Evolutionary conservation across 2,113 vertebrate genomes (phyloP).

Genomic region (Pseudorectes ferrugineus): DNA sequence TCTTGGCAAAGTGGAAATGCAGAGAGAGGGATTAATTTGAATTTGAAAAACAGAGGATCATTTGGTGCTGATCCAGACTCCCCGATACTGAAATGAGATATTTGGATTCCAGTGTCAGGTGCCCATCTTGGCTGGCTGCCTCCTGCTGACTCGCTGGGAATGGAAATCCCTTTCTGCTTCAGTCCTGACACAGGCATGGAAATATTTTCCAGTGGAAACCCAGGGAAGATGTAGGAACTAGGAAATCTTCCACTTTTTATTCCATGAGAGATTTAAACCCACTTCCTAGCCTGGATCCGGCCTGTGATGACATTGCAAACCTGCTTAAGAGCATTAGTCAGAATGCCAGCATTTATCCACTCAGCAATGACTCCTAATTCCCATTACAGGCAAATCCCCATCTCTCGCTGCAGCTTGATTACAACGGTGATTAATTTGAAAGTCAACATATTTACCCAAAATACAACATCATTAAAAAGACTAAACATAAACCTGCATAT

Average conservation of each 20-base stretch:
- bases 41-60: background rate
- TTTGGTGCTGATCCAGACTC: background rate
- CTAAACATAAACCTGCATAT: conserved; percentile 41
- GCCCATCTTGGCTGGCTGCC: background rate
- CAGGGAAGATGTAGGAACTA: background rate
- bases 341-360: conserved; percentile 42
- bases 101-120: background rate
- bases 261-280: background rate
- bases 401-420: conserved; percentile 40
- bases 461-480: conserved; percentile 57
- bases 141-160: background rate
- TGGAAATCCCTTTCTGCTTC: background rate
- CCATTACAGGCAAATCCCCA: conserved; percentile 38
- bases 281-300: background rate
- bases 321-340: conserved; percentile 36
- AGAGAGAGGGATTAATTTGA: background rate
- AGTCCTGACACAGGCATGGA: background rate
- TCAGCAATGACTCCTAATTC: conserved; percentile 53
- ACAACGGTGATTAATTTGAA: conserved; percentile 53
- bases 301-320: background rate
- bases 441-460: conserved; percentile 62
- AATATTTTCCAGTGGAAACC: background rate
- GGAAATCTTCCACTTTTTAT: background rate
- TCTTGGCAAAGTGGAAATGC: background rate
- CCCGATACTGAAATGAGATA: background rate